Evolutionary conservation across 2,888 invertebrate species (phyloP).

Genomic region (Dasypogon diadema): DNA sequence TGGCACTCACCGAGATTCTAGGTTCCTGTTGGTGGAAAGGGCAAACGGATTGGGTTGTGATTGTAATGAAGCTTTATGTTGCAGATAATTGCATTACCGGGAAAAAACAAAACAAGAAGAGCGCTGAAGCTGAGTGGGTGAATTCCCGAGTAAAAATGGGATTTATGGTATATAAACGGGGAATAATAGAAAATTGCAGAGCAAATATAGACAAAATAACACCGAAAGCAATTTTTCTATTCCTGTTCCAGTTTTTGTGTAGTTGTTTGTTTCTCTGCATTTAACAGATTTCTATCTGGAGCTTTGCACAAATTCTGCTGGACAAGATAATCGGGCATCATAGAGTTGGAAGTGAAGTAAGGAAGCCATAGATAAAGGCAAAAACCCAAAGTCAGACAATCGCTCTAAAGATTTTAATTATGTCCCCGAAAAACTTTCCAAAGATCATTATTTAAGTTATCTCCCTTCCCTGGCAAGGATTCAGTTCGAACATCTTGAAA

Average conservation of each 20-base stretch:
- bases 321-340: conserved; percentile 42
- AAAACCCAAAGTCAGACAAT: conserved; percentile 47
- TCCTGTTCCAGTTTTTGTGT: conserved; percentile 3
- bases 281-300: conserved; percentile 31
- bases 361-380: conserved; percentile 6
- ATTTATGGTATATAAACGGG: conserved; percentile 43
- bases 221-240: conserved; percentile 31
- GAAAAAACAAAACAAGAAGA: not conserved
- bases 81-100: conserved; percentile 57
- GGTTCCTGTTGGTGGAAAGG: not conserved
- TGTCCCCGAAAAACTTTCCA: conserved; percentile 49
- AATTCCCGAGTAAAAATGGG: conserved; percentile 13
- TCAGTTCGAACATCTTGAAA: conserved; percentile 31
- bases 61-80: conserved; percentile 58
- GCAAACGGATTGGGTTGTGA: conserved; percentile 43
- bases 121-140: not conserved
- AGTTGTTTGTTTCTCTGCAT: conserved; percentile 21
- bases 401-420: conserved; percentile 43
- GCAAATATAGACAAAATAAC: conserved; percentile 36
- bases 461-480: conserved; percentile 14
- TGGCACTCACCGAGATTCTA: conserved; percentile 10
- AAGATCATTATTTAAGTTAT: conserved; percentile 51
- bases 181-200: conserved; percentile 42
- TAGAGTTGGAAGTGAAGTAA: conserved; percentile 25
- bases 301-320: conserved; percentile 8